Evolutionary conservation across 2,113 vertebrate species (phyloP).

Genomic region (Campylomormyrus tamandua): DNA sequence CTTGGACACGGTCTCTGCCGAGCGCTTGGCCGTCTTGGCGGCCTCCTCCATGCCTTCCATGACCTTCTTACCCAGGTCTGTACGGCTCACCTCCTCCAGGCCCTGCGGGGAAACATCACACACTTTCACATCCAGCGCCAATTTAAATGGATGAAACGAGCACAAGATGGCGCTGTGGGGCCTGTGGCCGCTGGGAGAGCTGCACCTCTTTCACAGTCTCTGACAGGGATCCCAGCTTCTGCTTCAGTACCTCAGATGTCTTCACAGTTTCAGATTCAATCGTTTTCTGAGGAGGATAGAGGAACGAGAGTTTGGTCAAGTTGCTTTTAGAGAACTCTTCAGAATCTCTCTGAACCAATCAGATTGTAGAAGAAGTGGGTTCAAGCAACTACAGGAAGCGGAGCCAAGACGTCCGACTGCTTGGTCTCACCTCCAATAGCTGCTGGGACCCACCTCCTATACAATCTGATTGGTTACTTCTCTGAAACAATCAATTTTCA

Average conservation of each 20-base stretch:
- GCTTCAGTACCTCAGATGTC: constrained; percentile 83
- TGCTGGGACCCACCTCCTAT: too few species aligned
- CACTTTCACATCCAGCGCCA: background rate
- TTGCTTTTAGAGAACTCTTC: background rate
- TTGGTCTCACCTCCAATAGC: too few species aligned
- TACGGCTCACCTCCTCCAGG: constrained; percentile 79
- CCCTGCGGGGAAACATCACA: constrained; percentile 57
- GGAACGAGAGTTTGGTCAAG: background rate
- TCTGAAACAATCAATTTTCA: too few species aligned
- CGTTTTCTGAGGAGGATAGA: constrained; percentile 67
- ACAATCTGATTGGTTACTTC: too few species aligned
- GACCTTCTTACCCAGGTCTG: constrained; percentile 83
- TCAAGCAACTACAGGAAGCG: too few species aligned
- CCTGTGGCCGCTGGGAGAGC: background rate
- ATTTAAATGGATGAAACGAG: background rate
- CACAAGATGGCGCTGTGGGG: background rate
- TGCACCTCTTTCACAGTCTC: constrained; percentile 86
- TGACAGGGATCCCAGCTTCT: constrained; percentile 76
- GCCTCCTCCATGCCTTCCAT: constrained; percentile 87
- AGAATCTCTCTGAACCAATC: too few species aligned
- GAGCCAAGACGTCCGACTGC: too few species aligned
- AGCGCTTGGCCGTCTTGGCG: constrained; percentile 82
- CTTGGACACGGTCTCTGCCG: constrained; percentile 76
- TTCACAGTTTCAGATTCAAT: constrained; percentile 91
- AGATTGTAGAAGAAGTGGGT: too few species aligned